Conservation (phyloP, 2,113 vertebrate species). For the Chitala chitala region DNA sequence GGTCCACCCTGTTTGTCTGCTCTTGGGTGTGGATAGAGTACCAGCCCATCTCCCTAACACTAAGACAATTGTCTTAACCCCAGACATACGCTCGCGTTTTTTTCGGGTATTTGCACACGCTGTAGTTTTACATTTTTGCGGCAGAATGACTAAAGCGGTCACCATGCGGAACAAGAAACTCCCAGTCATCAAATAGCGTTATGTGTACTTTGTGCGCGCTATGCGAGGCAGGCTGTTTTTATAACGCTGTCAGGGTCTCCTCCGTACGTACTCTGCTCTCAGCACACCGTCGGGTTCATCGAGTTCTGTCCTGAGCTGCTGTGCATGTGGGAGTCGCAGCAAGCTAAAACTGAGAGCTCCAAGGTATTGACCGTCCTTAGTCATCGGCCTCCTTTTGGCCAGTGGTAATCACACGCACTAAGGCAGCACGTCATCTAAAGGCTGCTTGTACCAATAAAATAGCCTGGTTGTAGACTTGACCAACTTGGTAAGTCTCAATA, state of each 20-base stretch:
- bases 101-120: conserved; percentile 9
- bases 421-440: no score
- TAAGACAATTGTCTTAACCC: conserved; percentile 3
- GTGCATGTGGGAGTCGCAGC: not conserved
- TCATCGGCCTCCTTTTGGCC: no score
- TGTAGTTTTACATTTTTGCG: conserved; percentile 27
- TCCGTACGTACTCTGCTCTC: conserved; percentile 34
- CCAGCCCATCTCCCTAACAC: conserved; percentile 14
- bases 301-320: not conserved
- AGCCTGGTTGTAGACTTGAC: no score
- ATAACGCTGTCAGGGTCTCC: conserved; percentile 44
- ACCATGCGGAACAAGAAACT: conserved; percentile 50
- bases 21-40: conserved; percentile 15
- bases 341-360: no score
- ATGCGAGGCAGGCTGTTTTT: conserved; percentile 38
- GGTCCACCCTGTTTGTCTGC: conserved; percentile 18
- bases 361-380: no score
- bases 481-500: no score
- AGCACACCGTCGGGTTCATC: not conserved
- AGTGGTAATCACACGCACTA: no score
- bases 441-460: no score
- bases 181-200: conserved; percentile 56
- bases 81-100: conserved; percentile 6
- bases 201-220: conserved; percentile 52
- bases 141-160: conserved; percentile 50